Evolutionary conservation across 2,113 vertebrate species (phyloP).

Genomic region (Poecile atricapillus): DNA sequence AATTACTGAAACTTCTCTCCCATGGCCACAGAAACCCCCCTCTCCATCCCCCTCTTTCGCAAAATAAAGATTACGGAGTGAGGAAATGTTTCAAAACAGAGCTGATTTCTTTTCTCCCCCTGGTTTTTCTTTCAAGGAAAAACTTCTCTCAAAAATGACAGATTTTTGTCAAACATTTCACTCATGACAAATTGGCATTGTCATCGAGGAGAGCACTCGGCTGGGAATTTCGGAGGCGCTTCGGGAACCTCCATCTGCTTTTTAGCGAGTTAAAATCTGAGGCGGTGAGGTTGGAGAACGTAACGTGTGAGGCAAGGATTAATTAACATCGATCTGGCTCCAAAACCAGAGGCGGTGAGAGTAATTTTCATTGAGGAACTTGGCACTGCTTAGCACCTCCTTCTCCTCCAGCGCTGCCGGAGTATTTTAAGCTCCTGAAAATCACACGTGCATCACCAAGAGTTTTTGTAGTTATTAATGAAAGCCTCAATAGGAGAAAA

Average conservation of each 20-base stretch:
- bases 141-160: conserved; percentile 15
- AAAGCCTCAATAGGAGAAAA: background rate
- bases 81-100: background rate
- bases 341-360: background rate
- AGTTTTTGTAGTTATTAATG: background rate
- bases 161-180: conserved; percentile 45
- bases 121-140: background rate
- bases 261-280: background rate
- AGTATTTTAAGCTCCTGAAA: background rate
- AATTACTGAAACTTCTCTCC: background rate
- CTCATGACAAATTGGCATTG: background rate
- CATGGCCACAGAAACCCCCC: accelerated
- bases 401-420: background rate
- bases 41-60: accelerated
- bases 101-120: background rate
- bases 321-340: background rate
- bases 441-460: background rate
- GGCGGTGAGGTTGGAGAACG: background rate
- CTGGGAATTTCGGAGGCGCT: background rate
- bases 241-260: background rate
- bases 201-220: background rate
- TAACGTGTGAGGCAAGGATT: background rate
- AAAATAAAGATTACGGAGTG: background rate
- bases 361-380: conserved; percentile 9
- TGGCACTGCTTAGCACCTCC: background rate